Percentiles rank a stretch among this genome's conserved stretches.
Evolutionary conservation across 2,113 vertebrate genomes (phyloP).

Genomic region (Anolis carolinensis): DNA sequence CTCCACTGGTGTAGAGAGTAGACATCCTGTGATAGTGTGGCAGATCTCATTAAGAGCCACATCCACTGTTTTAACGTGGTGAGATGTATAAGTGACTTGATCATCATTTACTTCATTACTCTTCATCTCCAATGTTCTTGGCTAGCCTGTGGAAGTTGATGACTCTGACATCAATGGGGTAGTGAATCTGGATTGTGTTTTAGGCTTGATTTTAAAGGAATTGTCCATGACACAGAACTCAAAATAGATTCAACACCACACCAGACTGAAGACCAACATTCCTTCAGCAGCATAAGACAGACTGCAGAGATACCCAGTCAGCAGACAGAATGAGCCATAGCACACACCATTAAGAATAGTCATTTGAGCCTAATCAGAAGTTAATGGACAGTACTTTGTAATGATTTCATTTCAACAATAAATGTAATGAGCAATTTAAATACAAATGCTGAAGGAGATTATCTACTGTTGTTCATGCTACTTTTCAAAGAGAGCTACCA

Average conservation of each 20-base stretch:
- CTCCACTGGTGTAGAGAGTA: no score
- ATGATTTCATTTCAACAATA: conserved; percentile 69
- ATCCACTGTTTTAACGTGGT: no score
- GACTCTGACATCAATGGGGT: no score
- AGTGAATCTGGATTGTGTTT: no score
- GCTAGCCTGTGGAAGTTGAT: neutral
- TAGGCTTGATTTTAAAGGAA: no score
- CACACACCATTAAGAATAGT: conserved; percentile 29
- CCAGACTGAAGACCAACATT: neutral
- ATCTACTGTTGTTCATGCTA: conserved; percentile 56
- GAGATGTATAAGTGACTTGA: no score
- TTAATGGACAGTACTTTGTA: conserved; percentile 59
- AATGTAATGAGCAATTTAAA: conserved; percentile 71
- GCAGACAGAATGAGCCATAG: neutral
- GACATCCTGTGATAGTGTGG: no score
- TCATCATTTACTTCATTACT: neutral
- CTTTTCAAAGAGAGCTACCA: conserved; percentile 52
- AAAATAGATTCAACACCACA: neutral
- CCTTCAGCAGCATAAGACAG: conserved; percentile 33
- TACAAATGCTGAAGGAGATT: conserved; percentile 59
- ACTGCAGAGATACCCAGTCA: conserved; percentile 22
- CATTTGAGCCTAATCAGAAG: conserved; percentile 60
- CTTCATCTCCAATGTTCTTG: neutral
- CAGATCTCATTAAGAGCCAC: no score
- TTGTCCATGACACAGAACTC: no score